Evolutionary conservation across 2,888 invertebrate genomes (phyloP), one percentile per base, ranked within the genome.

Genomic region (Apamea sordens): DNA sequence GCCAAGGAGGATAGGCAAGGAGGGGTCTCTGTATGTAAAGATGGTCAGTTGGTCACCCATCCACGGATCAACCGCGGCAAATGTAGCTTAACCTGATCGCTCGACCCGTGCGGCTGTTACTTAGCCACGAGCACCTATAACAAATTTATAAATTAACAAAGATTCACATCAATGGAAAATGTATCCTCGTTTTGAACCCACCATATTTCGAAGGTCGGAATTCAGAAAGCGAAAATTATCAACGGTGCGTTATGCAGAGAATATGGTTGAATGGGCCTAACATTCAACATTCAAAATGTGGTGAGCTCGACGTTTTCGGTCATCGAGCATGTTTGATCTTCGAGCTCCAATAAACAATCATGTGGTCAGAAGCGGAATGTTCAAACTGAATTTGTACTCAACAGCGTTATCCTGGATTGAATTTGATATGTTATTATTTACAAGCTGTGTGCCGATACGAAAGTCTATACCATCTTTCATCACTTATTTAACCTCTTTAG

Each of bases 321-420:
- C 86, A 85, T 15, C 70, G 79, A 69, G 53, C 79, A 56, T 74
- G 59, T 73, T 78, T 59, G 64, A 83, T 83, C 71, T 85, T 82
- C 76, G 36, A 71, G 86, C 67, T 13, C 71, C 73, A 86, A 86
- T 82, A 69, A 56, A 77, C 72, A 77, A 73, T 47, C 18, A 74
- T 36, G 71, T 77, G 53, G 71, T 77, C 50, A 71, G 50, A 36
- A 24, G 28, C n/a, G 36, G 63, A 24, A 63, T 67, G 24, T 41
- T 56, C 15, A 63, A 70, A 83, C 47, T 79, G 32, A 71, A 72
- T 72, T 74, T 50, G 44, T 68, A 56, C 5, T 64, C 18, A 11
- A 36, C 18, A 44, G 32, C 5, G 3, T 63, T 56, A n/a, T 21
- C 56, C 21, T 32, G 3, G 24, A 8, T 64, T 36, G 11, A 67